phyloP scores from a whole-genome alignment of 2,113 vertebrate species.

The Smithornis capensis region DNA sequence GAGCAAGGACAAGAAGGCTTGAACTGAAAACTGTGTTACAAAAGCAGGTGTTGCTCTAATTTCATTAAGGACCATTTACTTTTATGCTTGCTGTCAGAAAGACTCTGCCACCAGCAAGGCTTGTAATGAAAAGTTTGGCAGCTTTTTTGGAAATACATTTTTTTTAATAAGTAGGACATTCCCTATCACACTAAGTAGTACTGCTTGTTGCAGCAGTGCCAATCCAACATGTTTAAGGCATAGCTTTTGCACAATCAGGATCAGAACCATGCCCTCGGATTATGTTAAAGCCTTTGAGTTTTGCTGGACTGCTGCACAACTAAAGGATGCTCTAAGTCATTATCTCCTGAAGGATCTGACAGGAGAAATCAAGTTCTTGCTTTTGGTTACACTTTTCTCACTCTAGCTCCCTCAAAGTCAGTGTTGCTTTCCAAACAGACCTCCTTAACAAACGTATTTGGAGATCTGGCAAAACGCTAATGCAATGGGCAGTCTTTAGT shows the following conservation, averaged over 20 bases:
- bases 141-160: not conserved
- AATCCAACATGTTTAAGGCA: not conserved
- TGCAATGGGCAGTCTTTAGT: not conserved
- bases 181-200: not conserved
- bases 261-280: not conserved
- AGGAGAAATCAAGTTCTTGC: not conserved
- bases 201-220: not conserved
- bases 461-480: not conserved
- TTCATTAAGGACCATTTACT: not conserved
- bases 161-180: not conserved
- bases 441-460: not conserved
- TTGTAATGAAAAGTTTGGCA: not conserved
- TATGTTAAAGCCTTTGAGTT: not conserved
- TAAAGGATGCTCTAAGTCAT: not conserved
- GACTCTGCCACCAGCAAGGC: not conserved
- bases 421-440: not conserved
- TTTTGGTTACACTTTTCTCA: not conserved
- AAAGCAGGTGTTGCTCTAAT: not conserved
- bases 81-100: not conserved
- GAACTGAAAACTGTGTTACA: not conserved
- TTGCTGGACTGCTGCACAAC: not conserved
- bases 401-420: not conserved
- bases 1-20: not conserved
- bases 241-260: not conserved
- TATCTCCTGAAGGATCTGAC: not conserved